Conservation (phyloP, 2,888 invertebrate species). For the Erebia epiphron region DNA sequence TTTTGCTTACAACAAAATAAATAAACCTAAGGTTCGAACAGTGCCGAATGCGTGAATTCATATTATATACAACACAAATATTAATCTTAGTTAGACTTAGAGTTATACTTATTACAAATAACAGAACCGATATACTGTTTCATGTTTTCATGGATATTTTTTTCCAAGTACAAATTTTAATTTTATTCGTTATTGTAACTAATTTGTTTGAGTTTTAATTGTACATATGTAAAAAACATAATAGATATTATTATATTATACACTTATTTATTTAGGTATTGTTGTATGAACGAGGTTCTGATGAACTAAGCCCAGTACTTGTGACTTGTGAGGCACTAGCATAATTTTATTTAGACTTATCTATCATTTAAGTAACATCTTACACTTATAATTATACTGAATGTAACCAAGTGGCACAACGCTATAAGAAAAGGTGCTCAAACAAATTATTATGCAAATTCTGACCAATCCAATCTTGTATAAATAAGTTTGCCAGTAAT, state of each 20-base stretch:
- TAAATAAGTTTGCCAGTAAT: conserved; percentile 33
- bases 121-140: conserved; percentile 62
- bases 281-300: conserved; percentile 69
- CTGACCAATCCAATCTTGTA: conserved; percentile 39
- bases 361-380: conserved; percentile 30
- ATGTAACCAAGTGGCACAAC: conserved; percentile 38
- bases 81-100: conserved; percentile 76
- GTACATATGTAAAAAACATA: conserved; percentile 81
- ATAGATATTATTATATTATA: conserved; percentile 76
- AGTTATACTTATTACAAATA: conserved; percentile 51
- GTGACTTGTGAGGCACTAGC: conserved; percentile 60
- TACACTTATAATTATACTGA: conserved; percentile 39
- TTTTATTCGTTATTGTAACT: conserved; percentile 71
- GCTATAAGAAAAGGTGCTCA: conserved; percentile 39
- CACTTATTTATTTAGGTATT: conserved; percentile 78
- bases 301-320: conserved; percentile 61
- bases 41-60: conserved; percentile 55
- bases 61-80: conserved; percentile 67
- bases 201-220: conserved; percentile 70
- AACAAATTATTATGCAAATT: conserved; percentile 37
- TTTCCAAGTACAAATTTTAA: conserved; percentile 79
- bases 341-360: conserved; percentile 45
- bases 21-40: conserved; percentile 19
- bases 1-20: conserved; percentile 2
- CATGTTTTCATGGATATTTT: conserved; percentile 59